Percentiles rank a stretch among this genome's conserved stretches.
phyloP scores from a whole-genome alignment of 30 jellyfish, hydroid and myxozoan genomes.

The Turritopsis dohrnii region DNA sequence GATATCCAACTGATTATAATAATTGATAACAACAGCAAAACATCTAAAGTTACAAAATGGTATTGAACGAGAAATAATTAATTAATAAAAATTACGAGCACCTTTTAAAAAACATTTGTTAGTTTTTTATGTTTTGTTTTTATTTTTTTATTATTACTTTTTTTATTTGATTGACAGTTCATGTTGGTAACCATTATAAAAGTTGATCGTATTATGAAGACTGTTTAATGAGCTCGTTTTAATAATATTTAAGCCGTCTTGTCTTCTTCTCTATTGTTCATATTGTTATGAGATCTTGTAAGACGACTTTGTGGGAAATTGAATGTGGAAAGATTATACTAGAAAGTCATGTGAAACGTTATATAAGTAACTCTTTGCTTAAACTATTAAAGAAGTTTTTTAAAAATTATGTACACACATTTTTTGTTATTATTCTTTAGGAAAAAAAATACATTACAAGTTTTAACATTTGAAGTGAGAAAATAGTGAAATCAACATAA shows the following conservation, averaged over 20 bases:
- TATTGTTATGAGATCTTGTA: constrained; percentile 11
- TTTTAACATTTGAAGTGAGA: background rate
- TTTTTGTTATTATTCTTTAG: background rate
- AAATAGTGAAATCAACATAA: background rate
- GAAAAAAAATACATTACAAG: background rate
- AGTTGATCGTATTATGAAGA: background rate
- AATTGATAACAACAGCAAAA: background rate
- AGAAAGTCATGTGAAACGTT: background rate
- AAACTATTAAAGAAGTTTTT: too few relatives aligned
- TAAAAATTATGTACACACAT: background rate
- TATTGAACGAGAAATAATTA: background rate
- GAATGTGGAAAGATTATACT: constrained; percentile 5
- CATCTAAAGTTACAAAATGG: background rate
- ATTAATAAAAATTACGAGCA: background rate
- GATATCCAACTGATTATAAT: background rate
- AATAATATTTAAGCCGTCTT: background rate
- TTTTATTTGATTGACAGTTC: background rate
- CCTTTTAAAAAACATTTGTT: background rate
- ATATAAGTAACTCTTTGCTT: background rate
- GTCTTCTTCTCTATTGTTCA: constrained; percentile 12
- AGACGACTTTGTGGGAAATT: constrained; percentile 16
- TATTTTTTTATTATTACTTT: too few relatives aligned
- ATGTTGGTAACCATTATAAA: background rate
- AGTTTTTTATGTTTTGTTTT: background rate
- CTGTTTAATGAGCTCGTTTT: constrained; percentile 4